Percentiles rank a stretch among this genome's conserved stretches.
Conservation (phyloP, 2,113 vertebrate genomes). For the Anoura caudifer region DNA sequence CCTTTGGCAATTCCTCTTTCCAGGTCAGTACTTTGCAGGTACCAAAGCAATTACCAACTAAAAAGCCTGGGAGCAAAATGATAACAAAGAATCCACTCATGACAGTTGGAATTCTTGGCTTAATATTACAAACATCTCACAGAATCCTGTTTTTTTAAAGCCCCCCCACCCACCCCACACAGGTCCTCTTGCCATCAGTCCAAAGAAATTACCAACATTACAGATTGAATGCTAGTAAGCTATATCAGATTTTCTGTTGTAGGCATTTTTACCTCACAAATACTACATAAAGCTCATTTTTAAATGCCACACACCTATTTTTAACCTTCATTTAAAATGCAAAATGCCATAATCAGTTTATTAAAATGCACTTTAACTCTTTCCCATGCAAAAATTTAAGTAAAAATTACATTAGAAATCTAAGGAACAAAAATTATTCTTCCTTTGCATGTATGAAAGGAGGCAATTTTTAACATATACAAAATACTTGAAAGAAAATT, state of each 20-base stretch:
- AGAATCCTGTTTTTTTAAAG: neutral
- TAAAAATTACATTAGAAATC: constrained; percentile 45
- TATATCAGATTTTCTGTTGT: neutral
- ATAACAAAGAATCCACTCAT: constrained; percentile 16
- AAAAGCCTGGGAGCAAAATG: constrained; percentile 12
- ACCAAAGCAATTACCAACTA: constrained; percentile 11
- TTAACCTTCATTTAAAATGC: constrained; percentile 40
- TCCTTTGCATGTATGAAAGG: neutral
- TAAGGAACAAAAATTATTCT: constrained; percentile 22
- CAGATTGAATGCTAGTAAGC: neutral
- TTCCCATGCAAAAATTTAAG: constrained; percentile 37
- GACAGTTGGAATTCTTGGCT: neutral
- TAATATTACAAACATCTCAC: neutral
- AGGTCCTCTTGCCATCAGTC: neutral
- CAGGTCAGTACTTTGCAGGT: constrained; percentile 14
- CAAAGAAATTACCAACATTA: constrained; percentile 5
- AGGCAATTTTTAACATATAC: constrained; percentile 18
- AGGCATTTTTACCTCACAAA: neutral
- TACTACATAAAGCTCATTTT: constrained; percentile 4
- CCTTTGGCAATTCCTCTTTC: constrained; percentile 14
- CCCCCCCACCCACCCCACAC: too few species aligned
- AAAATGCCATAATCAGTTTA: constrained; percentile 13
- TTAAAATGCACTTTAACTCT: neutral
- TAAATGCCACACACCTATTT: constrained; percentile 35
- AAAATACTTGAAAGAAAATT: constrained; percentile 13